phyloP scores from a whole-genome alignment of 2,113 vertebrate species.

The Chaetodon trifascialis region DNA sequence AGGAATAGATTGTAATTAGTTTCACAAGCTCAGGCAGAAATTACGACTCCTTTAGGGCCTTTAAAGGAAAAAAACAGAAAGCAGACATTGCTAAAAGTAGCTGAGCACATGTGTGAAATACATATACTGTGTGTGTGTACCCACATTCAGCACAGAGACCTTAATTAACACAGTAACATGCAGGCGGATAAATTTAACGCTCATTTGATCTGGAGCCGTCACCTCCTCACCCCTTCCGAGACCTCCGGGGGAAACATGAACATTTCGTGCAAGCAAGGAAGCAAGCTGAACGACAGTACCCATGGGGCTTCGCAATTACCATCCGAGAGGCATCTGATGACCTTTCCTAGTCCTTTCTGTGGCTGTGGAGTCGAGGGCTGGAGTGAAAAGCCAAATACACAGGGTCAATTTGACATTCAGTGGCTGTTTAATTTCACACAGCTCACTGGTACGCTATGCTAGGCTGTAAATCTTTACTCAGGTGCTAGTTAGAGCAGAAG shows the following conservation, averaged over 20 bases:
- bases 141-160: conserved; percentile 16
- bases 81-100: conserved; percentile 28
- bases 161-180: conserved; percentile 65
- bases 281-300: conserved; percentile 59
- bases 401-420: conserved; percentile 54
- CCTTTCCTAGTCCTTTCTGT: conserved; percentile 50
- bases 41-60: conserved; percentile 27
- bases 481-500: conserved; percentile 10
- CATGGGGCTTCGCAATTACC: conserved; percentile 55
- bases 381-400: conserved; percentile 26
- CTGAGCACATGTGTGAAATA: conserved; percentile 17
- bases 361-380: conserved; percentile 14
- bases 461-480: conserved; percentile 18
- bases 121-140: background rate
- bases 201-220: conserved; percentile 59
- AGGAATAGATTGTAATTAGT: conserved; percentile 48
- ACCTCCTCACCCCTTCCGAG: conserved; percentile 38
- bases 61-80: conserved; percentile 12
- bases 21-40: conserved; percentile 44
- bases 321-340: conserved; percentile 46
- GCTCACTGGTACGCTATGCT: conserved; percentile 7
- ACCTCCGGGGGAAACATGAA: conserved; percentile 35
- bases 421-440: conserved; percentile 37
- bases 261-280: conserved; percentile 40
- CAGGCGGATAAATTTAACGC: conserved; percentile 58